phyloP scores from a whole-genome alignment of 2,113 vertebrate genomes.

The Lagopus muta region DNA sequence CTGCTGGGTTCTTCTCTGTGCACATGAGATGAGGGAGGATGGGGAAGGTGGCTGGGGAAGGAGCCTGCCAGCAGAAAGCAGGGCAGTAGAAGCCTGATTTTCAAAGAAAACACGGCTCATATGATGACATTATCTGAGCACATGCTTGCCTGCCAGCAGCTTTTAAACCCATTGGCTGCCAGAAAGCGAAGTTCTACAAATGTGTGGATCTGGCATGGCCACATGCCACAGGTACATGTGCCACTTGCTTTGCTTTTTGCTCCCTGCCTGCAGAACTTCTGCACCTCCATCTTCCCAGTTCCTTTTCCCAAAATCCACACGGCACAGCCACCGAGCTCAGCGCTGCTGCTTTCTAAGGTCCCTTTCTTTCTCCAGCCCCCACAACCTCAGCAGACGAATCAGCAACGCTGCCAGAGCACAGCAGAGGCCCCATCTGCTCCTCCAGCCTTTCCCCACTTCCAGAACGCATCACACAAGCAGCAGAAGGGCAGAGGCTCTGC shows the following conservation, averaged over 20 bases:
- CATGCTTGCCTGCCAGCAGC: constrained; percentile 3
- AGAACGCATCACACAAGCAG: neutral
- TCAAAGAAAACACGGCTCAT: constrained; percentile 21
- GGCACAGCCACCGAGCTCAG: neutral
- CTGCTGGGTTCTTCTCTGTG: neutral
- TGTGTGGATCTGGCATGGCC: neutral
- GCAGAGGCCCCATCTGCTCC: neutral
- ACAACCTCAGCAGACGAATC: neutral
- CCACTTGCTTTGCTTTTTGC: neutral
- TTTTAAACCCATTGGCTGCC: neutral
- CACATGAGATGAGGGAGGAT: neutral
- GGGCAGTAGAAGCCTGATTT: neutral
- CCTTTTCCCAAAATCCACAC: neutral
- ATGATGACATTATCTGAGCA: neutral
- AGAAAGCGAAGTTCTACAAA: neutral
- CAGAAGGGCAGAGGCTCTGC: neutral
- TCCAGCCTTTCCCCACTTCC: neutral
- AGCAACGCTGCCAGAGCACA: neutral
- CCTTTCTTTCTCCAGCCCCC: neutral
- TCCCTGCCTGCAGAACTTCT: neutral
- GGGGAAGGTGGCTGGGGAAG: neutral
- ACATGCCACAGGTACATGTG: neutral
- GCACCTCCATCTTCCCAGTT: neutral
- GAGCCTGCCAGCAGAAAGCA: neutral
- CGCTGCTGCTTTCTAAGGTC: neutral